Evolutionary conservation across 2,888 invertebrate species (phyloP).

Genomic region (Drosophila acutilabella): DNA sequence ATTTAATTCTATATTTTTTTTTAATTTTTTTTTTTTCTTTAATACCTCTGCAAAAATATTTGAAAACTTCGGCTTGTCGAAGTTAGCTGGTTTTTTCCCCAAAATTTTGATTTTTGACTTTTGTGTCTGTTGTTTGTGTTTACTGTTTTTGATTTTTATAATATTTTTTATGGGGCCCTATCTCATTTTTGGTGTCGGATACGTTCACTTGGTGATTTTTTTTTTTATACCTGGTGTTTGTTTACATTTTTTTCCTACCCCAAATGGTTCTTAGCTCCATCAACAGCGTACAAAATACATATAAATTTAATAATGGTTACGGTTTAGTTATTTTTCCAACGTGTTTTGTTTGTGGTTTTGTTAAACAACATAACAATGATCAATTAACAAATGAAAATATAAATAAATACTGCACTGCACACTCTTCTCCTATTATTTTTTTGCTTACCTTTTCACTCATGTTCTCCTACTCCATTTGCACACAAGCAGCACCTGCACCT

Average conservation of each 20-base stretch:
- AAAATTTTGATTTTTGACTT: conserved; percentile 17
- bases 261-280: conserved; percentile 27
- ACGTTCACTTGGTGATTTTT: conserved; percentile 22
- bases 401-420: conserved; percentile 47
- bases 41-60: conserved; percentile 34
- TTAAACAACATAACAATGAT: conserved; percentile 38
- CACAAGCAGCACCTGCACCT: conserved; percentile 53
- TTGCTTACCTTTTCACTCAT: conserved; percentile 7
- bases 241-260: conserved; percentile 6
- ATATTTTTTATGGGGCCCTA: conserved; percentile 13
- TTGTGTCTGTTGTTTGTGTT: conserved; percentile 6
- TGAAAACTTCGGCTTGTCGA: conserved; percentile 14
- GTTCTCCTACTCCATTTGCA: conserved; percentile 19
- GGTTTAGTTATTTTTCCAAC: conserved; percentile 8
- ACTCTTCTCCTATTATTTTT: conserved; percentile 7
- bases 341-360: conserved; percentile 51
- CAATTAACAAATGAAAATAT: conserved; percentile 17
- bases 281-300: conserved; percentile 26
- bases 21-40: not conserved
- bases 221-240: conserved; percentile 15
- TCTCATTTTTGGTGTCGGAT: conserved; percentile 44
- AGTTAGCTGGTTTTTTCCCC: conserved; percentile 15
- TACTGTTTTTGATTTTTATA: conserved; percentile 2
- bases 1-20: no score
- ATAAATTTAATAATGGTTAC: not conserved